Conservation (phyloP, 2,797 vertebrate genomes). For the Enteromius anoplus region DNA sequence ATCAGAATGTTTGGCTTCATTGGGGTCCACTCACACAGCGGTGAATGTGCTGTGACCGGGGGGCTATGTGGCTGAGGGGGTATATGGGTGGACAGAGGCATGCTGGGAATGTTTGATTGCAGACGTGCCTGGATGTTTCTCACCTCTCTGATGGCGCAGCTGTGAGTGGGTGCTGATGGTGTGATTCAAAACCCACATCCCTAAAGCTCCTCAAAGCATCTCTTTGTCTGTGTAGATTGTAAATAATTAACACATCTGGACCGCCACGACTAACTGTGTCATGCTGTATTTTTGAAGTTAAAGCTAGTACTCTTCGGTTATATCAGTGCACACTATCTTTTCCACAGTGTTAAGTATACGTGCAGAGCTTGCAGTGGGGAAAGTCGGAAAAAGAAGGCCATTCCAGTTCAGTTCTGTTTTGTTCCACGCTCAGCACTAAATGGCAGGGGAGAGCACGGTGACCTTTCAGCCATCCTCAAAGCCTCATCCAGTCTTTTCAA, state of each 20-base stretch:
- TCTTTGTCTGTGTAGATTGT: slow-evolving; percentile 28
- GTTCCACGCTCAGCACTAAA: background rate
- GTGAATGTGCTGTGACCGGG: slow-evolving; percentile 62
- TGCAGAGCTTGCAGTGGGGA: slow-evolving; percentile 13
- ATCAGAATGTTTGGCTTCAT: slow-evolving; percentile 66
- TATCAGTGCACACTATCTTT: background rate
- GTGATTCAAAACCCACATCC: slow-evolving; percentile 19
- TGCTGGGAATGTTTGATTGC: slow-evolving; percentile 69
- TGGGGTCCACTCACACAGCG: slow-evolving; percentile 48
- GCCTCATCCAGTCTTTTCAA: slow-evolving; percentile 33
- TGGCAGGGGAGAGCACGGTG: slow-evolving; percentile 17
- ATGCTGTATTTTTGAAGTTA: background rate
- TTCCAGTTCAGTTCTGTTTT: slow-evolving; percentile 14
- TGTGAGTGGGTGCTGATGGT: slow-evolving; percentile 42
- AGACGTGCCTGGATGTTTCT: slow-evolving; percentile 25
- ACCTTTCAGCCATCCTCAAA: slow-evolving; percentile 41
- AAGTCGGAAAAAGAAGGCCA: background rate
- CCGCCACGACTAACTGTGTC: background rate
- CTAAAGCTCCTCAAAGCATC: background rate
- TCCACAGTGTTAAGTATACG: background rate
- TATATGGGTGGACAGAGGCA: slow-evolving; percentile 70
- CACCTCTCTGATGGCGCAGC: slow-evolving; percentile 36
- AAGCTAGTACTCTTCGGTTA: background rate
- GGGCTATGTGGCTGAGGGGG: slow-evolving; percentile 69
- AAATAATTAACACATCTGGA: slow-evolving; percentile 34